Conservation (phyloP, 2,888 invertebrate genomes). For the Phragmatobia fuliginosa region DNA sequence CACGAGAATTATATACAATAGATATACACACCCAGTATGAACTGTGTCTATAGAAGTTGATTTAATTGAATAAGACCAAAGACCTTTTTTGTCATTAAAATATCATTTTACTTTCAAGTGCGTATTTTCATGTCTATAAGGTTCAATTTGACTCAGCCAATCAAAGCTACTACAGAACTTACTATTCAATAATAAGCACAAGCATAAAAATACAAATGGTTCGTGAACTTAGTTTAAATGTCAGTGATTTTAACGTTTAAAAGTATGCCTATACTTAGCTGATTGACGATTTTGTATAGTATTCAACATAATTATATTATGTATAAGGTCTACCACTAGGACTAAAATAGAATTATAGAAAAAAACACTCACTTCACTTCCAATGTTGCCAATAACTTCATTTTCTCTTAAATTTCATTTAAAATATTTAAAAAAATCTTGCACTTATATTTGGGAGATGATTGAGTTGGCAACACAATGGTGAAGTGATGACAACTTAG, state of each 20-base stretch:
- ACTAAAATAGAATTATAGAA: too few relatives aligned
- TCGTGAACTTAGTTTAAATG: slow-evolving; percentile 12
- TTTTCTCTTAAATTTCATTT: not conserved
- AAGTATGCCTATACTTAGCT: slow-evolving; percentile 13
- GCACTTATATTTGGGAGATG: not conserved
- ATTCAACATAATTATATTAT: not conserved
- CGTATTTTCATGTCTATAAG: not conserved
- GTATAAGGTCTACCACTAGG: too few relatives aligned
- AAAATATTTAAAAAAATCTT: too few relatives aligned
- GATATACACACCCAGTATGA: not conserved
- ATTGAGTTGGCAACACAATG: not conserved
- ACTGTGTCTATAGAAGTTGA: not conserved
- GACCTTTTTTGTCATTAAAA: not conserved
- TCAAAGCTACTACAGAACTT: not conserved
- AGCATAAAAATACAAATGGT: not conserved
- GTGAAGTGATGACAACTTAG: not conserved
- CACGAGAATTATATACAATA: too few relatives aligned
- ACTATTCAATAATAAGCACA: not conserved
- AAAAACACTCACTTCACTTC: too few relatives aligned
- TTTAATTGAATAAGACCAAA: not conserved
- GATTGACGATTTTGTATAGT: not conserved
- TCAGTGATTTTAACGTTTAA: slow-evolving; percentile 16
- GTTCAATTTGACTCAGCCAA: not conserved
- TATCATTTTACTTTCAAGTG: not conserved
- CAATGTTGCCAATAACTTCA: too few relatives aligned